A percentile compares a stretch with the other conserved stretches of the same genome.
phyloP scores from a whole-genome alignment of 1,140 invertebrate genomes.

The Hormaphis cornu region DNA sequence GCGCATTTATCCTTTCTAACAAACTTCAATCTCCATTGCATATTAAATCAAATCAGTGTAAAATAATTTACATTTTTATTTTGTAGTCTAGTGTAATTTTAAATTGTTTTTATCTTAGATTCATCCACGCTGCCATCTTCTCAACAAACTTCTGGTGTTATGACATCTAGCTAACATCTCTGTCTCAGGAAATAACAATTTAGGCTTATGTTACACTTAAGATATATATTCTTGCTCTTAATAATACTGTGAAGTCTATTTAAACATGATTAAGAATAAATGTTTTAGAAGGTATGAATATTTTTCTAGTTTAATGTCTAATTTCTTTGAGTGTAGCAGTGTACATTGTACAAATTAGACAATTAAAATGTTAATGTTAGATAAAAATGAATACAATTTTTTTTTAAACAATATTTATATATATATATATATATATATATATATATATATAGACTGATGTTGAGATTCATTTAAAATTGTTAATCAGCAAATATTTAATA shows the following conservation, averaged over 20 bases:
- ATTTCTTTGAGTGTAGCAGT: no score
- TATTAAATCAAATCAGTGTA: no score
- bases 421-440: neutral
- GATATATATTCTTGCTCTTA: neutral
- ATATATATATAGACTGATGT: neutral
- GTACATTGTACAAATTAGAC: no score
- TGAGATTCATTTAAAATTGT: neutral
- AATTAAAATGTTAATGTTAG: neutral
- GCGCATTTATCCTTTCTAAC: no score
- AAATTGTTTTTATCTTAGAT: conserved; percentile 1
- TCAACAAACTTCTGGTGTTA: conserved; percentile 12
- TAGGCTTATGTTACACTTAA: neutral
- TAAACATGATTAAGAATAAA: neutral
- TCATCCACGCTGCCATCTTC: neutral
- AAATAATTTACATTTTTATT: no score
- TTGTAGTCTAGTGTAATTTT: no score
- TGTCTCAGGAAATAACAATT: neutral
- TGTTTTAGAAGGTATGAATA: no score
- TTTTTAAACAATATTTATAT: neutral
- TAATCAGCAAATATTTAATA: neutral
- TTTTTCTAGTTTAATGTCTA: no score
- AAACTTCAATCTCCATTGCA: no score
- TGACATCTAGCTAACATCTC: neutral
- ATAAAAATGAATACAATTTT: neutral
- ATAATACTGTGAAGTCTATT: neutral